Evolutionary conservation across 1,140 invertebrate species (phyloP), one percentile per base, ranked within the genome.

Genomic region (Drosophila nannoptera): DNA sequence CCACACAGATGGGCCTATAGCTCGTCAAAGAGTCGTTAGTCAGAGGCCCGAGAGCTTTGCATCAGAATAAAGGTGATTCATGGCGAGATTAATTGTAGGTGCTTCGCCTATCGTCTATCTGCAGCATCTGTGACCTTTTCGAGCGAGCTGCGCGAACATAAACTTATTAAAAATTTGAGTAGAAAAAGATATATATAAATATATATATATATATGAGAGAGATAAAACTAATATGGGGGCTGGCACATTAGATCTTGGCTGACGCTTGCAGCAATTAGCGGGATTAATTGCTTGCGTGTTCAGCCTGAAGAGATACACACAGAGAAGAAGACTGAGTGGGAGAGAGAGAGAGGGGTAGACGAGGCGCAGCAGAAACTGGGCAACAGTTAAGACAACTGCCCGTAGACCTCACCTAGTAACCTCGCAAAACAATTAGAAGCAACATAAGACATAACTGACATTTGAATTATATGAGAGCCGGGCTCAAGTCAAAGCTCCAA

Each of bases 371-470:
- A n/a, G 14, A 59, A 22, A 3, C 22, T 22, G 22, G 22, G 22
- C 22, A 22, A 22, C 1, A 43, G 40, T 4, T 0, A 43, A 14
- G 46, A 35, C 14, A 43, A 38, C 11, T 50, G n/a, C 43, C 33
- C 35, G 43, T 12, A 64, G 53, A 82, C 78, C 75, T 82, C 67
- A 82, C 80, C 78, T 72, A 75, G 68, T 82, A 82, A 84, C 75
- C 78, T 64, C 53, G 31, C 31, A 64, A 82, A 82, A 84, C 72
- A 84, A 84, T 84, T 84, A 84, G 80, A 83, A 84, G 63, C 63
- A 58, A 78, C 75, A 72, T 59, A 54, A 50, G 32, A 48, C 29
- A 64, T 43, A 56, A 36, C 76, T 83, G 80, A 53, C 78, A 78
- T 80, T 80, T 80, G 73, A 69, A 55, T 78, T 48, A 64, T 58